Evolutionary conservation across 2,797 vertebrate genomes (phyloP).

Genomic region (Meriones psammophilus): DNA sequence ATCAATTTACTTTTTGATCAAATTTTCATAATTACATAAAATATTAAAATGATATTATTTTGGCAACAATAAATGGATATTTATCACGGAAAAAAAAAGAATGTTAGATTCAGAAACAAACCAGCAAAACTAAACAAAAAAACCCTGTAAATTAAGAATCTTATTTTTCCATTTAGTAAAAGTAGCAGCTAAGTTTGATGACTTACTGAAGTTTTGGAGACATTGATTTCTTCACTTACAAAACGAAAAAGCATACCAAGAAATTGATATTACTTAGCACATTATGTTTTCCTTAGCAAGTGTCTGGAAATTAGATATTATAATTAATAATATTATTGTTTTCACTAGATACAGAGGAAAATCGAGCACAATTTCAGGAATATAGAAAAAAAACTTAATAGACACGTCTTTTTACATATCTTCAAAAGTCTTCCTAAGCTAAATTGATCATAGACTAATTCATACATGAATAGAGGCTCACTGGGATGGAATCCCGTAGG

Average conservation of each 20-base stretch:
- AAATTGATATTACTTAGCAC: slow-evolving; percentile 17
- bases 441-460: slow-evolving; percentile 51
- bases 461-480: background rate
- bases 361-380: slow-evolving; percentile 4
- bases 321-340: background rate
- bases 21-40: too few species aligned
- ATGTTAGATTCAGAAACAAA: background rate
- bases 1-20: too few species aligned
- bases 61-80: too few species aligned
- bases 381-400: slow-evolving; percentile 29
- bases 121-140: background rate
- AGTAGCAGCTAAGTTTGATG: background rate
- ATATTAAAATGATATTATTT: too few species aligned
- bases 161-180: background rate
- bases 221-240: slow-evolving; percentile 39
- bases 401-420: background rate
- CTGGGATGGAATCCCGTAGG: slow-evolving; percentile 58
- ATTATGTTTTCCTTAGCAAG: background rate
- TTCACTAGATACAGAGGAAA: slow-evolving; percentile 19
- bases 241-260: background rate
- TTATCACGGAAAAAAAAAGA: too few species aligned
- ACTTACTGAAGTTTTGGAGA: background rate
- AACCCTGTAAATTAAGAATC: background rate
- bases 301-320: background rate
- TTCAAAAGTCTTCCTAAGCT: slow-evolving; percentile 40